These are phyloP conservation scores for Ellobium chinense DNA, from an alignment of 2,888 invertebrate genomes.

Conservation along the genomic window DNA sequence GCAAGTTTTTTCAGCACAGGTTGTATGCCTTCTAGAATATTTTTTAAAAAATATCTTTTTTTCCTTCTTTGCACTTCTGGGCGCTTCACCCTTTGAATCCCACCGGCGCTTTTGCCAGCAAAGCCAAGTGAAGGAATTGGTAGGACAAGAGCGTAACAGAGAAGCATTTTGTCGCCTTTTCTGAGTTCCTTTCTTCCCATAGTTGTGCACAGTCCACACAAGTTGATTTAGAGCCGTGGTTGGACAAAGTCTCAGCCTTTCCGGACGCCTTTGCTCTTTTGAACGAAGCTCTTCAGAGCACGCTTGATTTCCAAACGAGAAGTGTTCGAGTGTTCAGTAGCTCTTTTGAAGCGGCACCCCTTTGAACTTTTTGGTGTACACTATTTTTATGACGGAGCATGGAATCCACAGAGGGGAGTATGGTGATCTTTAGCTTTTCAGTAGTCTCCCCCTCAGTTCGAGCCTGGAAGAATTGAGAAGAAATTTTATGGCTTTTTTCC, in stretches of 20 bases:
- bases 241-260: constrained; percentile 13
- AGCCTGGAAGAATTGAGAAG: background rate
- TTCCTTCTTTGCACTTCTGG: background rate
- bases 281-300: background rate
- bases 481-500: constrained; percentile 29
- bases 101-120: background rate
- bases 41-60: no score
- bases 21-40: no score
- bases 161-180: background rate
- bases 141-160: background rate
- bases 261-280: background rate
- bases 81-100: background rate
- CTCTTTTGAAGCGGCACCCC: constrained; percentile 26
- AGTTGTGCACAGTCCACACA: constrained; percentile 10
- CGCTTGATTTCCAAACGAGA: constrained; percentile 16
- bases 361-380: constrained; percentile 37
- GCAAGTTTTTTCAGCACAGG: no score
- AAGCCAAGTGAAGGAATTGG: background rate
- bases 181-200: background rate
- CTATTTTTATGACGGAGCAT: constrained; percentile 20
- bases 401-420: background rate
- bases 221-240: constrained; percentile 28
- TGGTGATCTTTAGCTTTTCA: constrained; percentile 16
- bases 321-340: constrained; percentile 12
- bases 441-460: background rate